Base-by-base conservation (phyloP, 35 echinoderm and acorn worm genomes). In the Apostichopus californicus region DNA sequence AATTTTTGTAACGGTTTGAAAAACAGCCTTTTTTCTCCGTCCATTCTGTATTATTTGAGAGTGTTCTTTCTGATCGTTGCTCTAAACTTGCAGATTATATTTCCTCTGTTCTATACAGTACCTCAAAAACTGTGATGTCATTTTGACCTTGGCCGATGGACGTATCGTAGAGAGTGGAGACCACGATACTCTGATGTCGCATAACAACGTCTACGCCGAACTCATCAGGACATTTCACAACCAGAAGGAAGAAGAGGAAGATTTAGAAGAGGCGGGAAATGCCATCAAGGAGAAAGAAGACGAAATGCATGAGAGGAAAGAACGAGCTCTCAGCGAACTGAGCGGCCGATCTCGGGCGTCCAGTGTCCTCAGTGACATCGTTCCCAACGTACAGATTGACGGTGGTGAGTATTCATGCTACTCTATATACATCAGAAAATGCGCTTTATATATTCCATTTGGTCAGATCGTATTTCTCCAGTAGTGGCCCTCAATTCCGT, bases 151-250 rank as follows among this genome's bases (percentile, higher is more conserved):
- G 66, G 91, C 78, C 9, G 88, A 95, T 9, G 97, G 97, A 15
- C 92, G 92, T 57, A 99, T 99, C 55, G 97, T 89, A 2, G 97
- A 99, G 28, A 91, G 90, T 72, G 97, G 97, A 57, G 78, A 57
- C 66, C 97, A 99, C 57, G 84, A 94, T 5, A 77, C 94, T 8
- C 84, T 99, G 61, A 99, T 99, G 95, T 81, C 23, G 11, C 77
- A 87, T 13, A 73, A 93, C 12, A 83, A 90, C 2, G 95, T 94
- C 15, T 99, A 99, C 23, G 91, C 97, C 46, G 78, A 66, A 34
- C 93, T 99, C 0, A 96, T 98, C 87, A 84, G 93, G 34, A 99
- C 95, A 0, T 94, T 94, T 86, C 95, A 99, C 90, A 80, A 90
- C 87, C 92, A 94, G 57, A 90, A 96, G 55, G 97, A 99, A 85